phyloP scores from a whole-genome alignment of 2,113 vertebrate species.

The Dasyprocta punctata region DNA sequence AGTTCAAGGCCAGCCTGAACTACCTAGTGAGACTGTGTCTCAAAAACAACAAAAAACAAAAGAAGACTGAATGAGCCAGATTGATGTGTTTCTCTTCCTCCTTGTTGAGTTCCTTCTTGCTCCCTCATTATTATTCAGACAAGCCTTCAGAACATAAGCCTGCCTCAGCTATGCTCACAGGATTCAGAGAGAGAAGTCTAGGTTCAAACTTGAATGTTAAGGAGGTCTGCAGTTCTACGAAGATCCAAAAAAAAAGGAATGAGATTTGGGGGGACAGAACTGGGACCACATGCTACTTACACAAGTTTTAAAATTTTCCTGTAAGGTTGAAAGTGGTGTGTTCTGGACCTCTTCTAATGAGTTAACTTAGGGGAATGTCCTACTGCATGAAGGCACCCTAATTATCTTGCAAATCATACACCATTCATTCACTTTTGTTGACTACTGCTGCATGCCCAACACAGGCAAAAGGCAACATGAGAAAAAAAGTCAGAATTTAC shows the following conservation, averaged over 20 bases:
- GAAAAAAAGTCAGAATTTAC: neutral
- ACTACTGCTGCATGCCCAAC: neutral
- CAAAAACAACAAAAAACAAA: neutral
- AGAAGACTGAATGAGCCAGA: neutral
- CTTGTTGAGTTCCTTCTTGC: neutral
- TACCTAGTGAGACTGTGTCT: neutral
- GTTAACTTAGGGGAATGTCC: neutral
- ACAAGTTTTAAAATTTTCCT: neutral
- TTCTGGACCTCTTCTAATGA: constrained; percentile 8
- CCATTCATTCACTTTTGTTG: neutral
- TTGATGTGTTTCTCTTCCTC: neutral
- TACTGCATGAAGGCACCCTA: neutral
- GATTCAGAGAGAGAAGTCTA: neutral
- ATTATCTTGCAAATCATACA: neutral
- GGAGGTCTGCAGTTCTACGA: neutral
- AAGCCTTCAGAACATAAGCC: neutral
- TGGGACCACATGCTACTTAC: neutral
- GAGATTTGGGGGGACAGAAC: neutral
- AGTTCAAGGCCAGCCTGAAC: neutral
- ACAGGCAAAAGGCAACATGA: neutral
- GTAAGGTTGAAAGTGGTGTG: neutral
- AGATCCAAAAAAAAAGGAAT: neutral
- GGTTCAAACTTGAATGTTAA: neutral
- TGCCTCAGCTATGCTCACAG: neutral
- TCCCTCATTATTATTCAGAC: neutral